Conservation (phyloP, 2,888 invertebrate species). For the Apoda limacodes region DNA sequence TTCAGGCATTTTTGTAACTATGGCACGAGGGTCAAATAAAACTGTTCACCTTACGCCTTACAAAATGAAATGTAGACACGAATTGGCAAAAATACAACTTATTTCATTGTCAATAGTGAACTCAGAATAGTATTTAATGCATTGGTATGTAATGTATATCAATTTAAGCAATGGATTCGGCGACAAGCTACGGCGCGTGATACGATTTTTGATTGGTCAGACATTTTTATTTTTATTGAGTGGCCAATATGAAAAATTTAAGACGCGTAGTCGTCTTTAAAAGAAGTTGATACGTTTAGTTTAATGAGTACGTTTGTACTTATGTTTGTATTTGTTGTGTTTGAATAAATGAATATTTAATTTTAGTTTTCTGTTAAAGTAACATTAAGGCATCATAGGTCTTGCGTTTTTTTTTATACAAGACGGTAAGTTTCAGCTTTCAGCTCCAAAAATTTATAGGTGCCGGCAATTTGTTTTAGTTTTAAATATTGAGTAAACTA, state of each 20-base stretch:
- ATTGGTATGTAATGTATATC: conserved; percentile 46
- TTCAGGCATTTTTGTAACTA: too few relatives aligned
- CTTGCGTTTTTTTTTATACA: too few relatives aligned
- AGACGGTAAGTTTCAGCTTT: too few relatives aligned
- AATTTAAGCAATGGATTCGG: conserved; percentile 60
- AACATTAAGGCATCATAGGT: too few relatives aligned
- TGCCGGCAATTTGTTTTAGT: too few relatives aligned
- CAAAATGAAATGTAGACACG: conserved; percentile 9
- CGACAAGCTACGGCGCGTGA: conserved; percentile 57
- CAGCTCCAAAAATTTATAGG: too few relatives aligned
- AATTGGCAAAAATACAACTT: conserved; percentile 25
- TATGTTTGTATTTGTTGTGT: too few relatives aligned
- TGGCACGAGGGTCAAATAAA: conserved; percentile 29
- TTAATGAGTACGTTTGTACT: too few relatives aligned
- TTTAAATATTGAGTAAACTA: too few relatives aligned
- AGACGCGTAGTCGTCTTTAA: background rate
- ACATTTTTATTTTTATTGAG: conserved; percentile 59
- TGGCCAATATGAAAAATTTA: conserved; percentile 28
- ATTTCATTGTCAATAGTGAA: conserved; percentile 17
- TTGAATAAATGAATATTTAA: too few relatives aligned
- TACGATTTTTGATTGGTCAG: conserved; percentile 46
- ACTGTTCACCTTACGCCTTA: conserved; percentile 25
- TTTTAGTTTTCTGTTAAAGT: too few relatives aligned
- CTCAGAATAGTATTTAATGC: conserved; percentile 22
- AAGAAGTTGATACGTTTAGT: too few relatives aligned